Evolutionary conservation across 1,140 invertebrate species (phyloP), one percentile per base, ranked within the genome.

Genomic region (Macrobrachium rosenbergii): DNA sequence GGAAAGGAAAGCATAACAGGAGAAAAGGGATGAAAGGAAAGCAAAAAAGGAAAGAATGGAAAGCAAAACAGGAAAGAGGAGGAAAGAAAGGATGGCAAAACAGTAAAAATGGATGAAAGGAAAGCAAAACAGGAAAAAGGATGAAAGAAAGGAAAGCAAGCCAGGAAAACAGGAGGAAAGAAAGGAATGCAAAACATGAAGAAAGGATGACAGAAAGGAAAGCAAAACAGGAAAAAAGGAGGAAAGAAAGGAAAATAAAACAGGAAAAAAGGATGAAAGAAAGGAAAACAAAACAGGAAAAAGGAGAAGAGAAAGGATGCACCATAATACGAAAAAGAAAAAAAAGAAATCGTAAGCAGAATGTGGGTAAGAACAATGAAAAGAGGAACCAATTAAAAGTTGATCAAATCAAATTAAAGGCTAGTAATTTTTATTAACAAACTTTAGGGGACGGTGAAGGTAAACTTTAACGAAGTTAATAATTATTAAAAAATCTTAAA

Each of bases 11-110:
- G n/a, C n/a, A n/a, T n/a, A n/a, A n/a, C n/a, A n/a, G n/a, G n/a
- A n/a, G 75, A 77, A 52, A 77, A n/a, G n/a, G n/a, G n/a, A n/a
- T n/a, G 75, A 77, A 52, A 77, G 75, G 58, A 52, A 77, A 52
- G 58, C 17, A 77, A 52, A 45, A 52, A 77, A 52, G 58, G 75
- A 77, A 52, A 77, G n/a, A n/a, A n/a, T n/a, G n/a, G n/a, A n/a
- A n/a, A n/a, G n/a, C n/a, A n/a, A n/a, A n/a, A 52, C n/a, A 52
- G 10, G 45, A 78, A 21, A 78, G 37, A 78, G 43, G 21, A 52
- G 52, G 43, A 78, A 52, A 78, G 37, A 78, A 52, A 78, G 43
- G 21, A 52, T 52, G 75, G 21, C 19, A 78, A 52, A 78, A 52
- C 45, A 52, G 58, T 43, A 78, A 52, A 78, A 52, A 78, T 43